Evolutionary conservation across 2,888 invertebrate genomes (phyloP).

Genomic region (Noctua janthina): DNA sequence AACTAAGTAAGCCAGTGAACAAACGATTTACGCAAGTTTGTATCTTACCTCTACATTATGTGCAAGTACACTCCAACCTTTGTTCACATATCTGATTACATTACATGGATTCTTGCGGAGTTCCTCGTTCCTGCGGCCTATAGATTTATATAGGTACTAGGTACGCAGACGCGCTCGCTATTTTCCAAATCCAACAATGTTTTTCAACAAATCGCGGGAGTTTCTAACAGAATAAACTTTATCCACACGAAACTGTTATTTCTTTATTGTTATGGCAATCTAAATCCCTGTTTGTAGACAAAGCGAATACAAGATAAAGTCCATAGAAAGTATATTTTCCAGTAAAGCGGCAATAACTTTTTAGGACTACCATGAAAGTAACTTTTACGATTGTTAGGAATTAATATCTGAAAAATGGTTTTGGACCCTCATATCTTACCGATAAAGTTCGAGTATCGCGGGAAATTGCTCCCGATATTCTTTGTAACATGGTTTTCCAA

Average conservation of each 20-base stretch:
- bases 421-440: slow-evolving; percentile 83
- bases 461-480: slow-evolving; percentile 74
- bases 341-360: slow-evolving; percentile 84
- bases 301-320: slow-evolving; percentile 83
- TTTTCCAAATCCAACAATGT: slow-evolving; percentile 46
- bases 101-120: slow-evolving; percentile 65
- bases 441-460: slow-evolving; percentile 79
- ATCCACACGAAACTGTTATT: slow-evolving; percentile 78
- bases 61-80: slow-evolving; percentile 62
- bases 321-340: slow-evolving; percentile 84
- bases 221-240: slow-evolving; percentile 78
- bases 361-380: slow-evolving; percentile 86
- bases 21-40: slow-evolving; percentile 62
- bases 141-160: slow-evolving; percentile 41
- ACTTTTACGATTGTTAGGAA: slow-evolving; percentile 89
- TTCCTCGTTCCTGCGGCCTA: slow-evolving; percentile 48
- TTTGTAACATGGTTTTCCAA: slow-evolving; percentile 69
- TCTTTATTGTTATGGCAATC: slow-evolving; percentile 81
- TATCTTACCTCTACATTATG: slow-evolving; percentile 65
- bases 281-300: slow-evolving; percentile 79
- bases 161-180: slow-evolving; percentile 19
- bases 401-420: slow-evolving; percentile 89
- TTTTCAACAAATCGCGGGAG: slow-evolving; percentile 65
- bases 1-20: slow-evolving; percentile 52
- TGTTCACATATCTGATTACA: slow-evolving; percentile 70